These are phyloP conservation scores for Drosophila takahashii DNA, from an alignment of 1,140 invertebrate genomes.

Conservation along the genomic window DNA sequence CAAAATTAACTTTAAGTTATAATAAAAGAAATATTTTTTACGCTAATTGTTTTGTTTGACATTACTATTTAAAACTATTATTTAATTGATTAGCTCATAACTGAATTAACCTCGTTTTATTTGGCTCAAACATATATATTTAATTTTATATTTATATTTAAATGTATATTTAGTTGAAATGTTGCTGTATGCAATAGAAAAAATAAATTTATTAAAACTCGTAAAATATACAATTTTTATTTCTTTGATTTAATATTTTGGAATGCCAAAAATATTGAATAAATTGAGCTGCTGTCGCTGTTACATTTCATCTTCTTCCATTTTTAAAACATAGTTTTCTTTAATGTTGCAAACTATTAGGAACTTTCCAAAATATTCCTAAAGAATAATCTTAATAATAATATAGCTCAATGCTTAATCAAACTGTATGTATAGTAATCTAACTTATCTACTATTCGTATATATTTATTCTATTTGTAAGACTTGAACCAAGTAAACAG, in stretches of 20 bases:
- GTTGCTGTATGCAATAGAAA: slow-evolving; percentile 23
- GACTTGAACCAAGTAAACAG: slow-evolving; percentile 78
- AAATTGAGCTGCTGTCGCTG: neutral
- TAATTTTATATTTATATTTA: slow-evolving; percentile 46
- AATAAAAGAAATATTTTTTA: slow-evolving; percentile 41
- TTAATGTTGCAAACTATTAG: slow-evolving; percentile 12
- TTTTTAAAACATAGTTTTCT: slow-evolving; percentile 9
- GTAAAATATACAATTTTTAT: slow-evolving; percentile 15
- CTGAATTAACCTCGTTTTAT: slow-evolving; percentile 64
- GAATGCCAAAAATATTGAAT: slow-evolving; percentile 7
- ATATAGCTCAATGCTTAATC: slow-evolving; percentile 44
- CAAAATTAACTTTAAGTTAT: slow-evolving; percentile 79
- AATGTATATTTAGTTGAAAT: slow-evolving; percentile 52
- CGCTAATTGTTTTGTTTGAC: slow-evolving; percentile 74
- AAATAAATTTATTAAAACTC: slow-evolving; percentile 43
- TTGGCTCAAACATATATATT: slow-evolving; percentile 6
- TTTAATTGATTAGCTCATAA: slow-evolving; percentile 57
- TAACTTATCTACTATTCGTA: slow-evolving; percentile 3
- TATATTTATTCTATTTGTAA: slow-evolving; percentile 28
- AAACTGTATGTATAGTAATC: slow-evolving; percentile 12
- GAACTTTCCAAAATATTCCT: slow-evolving; percentile 3
- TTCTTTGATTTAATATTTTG: slow-evolving; percentile 12
- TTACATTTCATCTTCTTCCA: slow-evolving; percentile 11
- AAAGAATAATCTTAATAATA: slow-evolving; percentile 3
- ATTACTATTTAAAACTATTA: slow-evolving; percentile 57